A percentile compares a stretch with the other conserved stretches of the same genome.
Evolutionary conservation across 2,113 vertebrate species (phyloP).

Genomic region (Pseudorasbora parva): DNA sequence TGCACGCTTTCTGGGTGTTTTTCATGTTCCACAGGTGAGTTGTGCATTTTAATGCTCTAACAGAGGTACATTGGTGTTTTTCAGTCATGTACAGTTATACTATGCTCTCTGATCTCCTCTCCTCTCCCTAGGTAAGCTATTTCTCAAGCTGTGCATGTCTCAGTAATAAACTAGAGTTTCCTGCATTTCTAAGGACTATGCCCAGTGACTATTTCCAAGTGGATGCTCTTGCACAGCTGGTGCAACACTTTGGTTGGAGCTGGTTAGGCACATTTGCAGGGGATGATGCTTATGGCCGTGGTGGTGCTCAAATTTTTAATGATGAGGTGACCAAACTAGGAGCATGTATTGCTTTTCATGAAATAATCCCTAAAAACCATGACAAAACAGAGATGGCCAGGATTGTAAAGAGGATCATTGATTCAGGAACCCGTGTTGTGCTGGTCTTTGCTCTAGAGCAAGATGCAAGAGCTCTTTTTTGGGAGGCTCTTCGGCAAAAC

Average conservation of each 20-base stretch:
- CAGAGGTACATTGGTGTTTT: neutral
- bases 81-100: neutral
- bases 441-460: constrained; percentile 81
- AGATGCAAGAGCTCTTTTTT: constrained; percentile 74
- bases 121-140: constrained; percentile 76
- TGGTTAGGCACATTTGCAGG: constrained; percentile 81
- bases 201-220: constrained; percentile 82
- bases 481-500: constrained; percentile 68
- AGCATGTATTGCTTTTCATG: constrained; percentile 74
- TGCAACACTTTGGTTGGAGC: constrained; percentile 79
- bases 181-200: constrained; percentile 80
- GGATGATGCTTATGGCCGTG: constrained; percentile 77
- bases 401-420: constrained; percentile 72
- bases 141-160: constrained; percentile 81
- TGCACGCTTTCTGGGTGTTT: constrained; percentile 75
- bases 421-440: constrained; percentile 72
- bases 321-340: constrained; percentile 69
- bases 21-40: constrained; percentile 77
- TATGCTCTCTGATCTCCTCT: neutral
- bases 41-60: neutral
- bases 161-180: constrained; percentile 78
- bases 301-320: constrained; percentile 77
- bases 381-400: constrained; percentile 63
- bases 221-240: constrained; percentile 76
- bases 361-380: constrained; percentile 77